Evolutionary conservation across 2,888 invertebrate species (phyloP).

Genomic region (Calameuta idolon): DNA sequence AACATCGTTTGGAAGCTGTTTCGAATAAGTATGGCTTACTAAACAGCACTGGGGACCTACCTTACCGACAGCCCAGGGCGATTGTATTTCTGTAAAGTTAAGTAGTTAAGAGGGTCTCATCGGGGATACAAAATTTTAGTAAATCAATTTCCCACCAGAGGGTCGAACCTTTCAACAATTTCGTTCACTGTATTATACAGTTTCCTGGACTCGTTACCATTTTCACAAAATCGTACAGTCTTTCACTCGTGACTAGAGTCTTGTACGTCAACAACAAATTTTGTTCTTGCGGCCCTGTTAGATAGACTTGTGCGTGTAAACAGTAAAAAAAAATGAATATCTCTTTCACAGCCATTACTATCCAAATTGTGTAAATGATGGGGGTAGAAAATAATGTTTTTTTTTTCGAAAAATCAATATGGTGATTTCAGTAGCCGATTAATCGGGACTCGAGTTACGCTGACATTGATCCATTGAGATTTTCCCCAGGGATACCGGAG

Average conservation of each 20-base stretch:
- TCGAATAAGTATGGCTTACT: not conserved
- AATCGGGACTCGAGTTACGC: not conserved
- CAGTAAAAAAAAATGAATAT: not conserved
- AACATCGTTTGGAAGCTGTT: slow-evolving; percentile 3
- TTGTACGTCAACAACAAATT: not conserved
- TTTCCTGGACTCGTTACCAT: not conserved
- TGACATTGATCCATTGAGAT: not conserved
- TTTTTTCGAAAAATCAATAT: not conserved
- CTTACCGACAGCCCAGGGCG: not conserved
- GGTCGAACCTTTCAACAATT: not conserved
- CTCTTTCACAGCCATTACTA: not conserved
- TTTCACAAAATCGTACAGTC: not conserved
- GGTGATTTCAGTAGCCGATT: not conserved
- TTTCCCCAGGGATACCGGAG: not conserved
- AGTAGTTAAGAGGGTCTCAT: not conserved
- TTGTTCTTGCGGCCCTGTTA: not conserved
- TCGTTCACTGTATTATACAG: not conserved
- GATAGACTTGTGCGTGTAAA: no score
- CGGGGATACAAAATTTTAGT: not conserved
- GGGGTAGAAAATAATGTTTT: not conserved
- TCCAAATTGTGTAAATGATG: not conserved
- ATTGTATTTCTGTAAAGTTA: not conserved
- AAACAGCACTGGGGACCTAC: not conserved
- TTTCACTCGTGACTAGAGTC: no score
- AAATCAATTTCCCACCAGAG: not conserved